Evolutionary conservation across 2,888 invertebrate genomes (phyloP).

Genomic region (Petrolisthes manimaculis): DNA sequence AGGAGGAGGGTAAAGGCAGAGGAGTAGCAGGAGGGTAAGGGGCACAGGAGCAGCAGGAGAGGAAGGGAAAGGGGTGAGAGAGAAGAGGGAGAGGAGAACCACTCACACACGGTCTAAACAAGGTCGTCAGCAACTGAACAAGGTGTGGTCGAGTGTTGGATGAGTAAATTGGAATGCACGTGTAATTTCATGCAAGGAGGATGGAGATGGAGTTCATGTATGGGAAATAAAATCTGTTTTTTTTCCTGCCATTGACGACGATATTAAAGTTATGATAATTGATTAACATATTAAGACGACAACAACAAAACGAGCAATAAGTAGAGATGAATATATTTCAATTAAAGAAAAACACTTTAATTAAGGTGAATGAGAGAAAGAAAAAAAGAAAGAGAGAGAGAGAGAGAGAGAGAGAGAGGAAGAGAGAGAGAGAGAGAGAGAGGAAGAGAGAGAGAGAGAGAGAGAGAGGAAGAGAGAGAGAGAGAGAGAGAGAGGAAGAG

Average conservation of each 20-base stretch:
- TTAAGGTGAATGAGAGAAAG: not conserved
- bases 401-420: conserved; percentile 7
- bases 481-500: not conserved
- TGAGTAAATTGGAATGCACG: too few species aligned
- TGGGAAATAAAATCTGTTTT: too few species aligned
- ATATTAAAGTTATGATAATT: too few species aligned
- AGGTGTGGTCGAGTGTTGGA: too few species aligned
- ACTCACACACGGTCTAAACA: too few species aligned
- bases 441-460: conserved; percentile 10
- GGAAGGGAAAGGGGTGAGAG: not conserved
- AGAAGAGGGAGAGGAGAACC: not conserved
- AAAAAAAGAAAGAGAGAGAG: conserved; percentile 3
- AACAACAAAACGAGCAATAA: not conserved
- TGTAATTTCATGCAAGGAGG: too few species aligned
- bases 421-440: not conserved
- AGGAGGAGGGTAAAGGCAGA: not conserved
- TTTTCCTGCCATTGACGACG: too few species aligned
- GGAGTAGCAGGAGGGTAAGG: not conserved
- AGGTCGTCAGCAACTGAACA: too few species aligned
- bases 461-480: not conserved
- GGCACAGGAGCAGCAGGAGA: not conserved
- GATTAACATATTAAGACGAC: too few species aligned
- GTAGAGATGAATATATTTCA: not conserved
- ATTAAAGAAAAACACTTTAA: not conserved
- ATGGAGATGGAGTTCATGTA: too few species aligned